These are phyloP conservation scores for Callionymus lyra DNA, from an alignment of 2,113 vertebrate genomes.

Conservation along the genomic window DNA sequence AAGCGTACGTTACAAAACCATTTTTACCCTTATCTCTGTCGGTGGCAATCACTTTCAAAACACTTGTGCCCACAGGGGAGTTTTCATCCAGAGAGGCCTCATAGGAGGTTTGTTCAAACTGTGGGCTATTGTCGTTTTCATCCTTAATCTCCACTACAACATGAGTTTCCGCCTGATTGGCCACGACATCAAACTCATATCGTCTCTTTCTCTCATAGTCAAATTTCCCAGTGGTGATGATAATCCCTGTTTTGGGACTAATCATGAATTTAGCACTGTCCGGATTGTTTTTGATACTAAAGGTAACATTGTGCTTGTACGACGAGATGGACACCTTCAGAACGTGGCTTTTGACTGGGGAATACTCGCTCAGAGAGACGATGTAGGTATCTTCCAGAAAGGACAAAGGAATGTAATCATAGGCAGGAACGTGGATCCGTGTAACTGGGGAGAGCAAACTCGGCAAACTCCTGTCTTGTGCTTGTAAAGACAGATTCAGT, in stretches of 20 bases:
- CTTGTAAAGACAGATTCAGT: constrained; percentile 86
- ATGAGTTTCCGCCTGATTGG: constrained; percentile 56
- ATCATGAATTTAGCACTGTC: constrained; percentile 76
- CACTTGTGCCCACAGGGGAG: constrained; percentile 74
- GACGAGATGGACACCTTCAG: constrained; percentile 65
- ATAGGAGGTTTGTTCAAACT: constrained; percentile 73
- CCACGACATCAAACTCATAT: constrained; percentile 78
- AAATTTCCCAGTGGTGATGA: constrained; percentile 72
- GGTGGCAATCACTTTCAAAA: constrained; percentile 74
- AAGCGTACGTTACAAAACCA: constrained; percentile 77
- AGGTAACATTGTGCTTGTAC: constrained; percentile 67
- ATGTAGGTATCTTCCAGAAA: constrained; percentile 78
- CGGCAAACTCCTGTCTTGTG: constrained; percentile 70
- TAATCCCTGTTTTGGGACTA: constrained; percentile 75
- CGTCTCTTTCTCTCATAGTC: constrained; percentile 71
- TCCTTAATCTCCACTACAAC: constrained; percentile 75
- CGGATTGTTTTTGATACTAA: constrained; percentile 67
- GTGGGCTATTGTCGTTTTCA: constrained; percentile 84
- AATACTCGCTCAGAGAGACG: constrained; percentile 79
- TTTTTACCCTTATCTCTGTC: constrained; percentile 81
- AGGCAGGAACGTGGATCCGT: constrained; percentile 72
- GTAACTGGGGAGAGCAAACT: constrained; percentile 67
- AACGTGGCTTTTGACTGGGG: constrained; percentile 78
- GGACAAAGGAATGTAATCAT: constrained; percentile 59
- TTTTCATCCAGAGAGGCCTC: constrained; percentile 79